phyloP scores from a whole-genome alignment of 1,140 invertebrate species.

The Cotesia glomerata region DNA sequence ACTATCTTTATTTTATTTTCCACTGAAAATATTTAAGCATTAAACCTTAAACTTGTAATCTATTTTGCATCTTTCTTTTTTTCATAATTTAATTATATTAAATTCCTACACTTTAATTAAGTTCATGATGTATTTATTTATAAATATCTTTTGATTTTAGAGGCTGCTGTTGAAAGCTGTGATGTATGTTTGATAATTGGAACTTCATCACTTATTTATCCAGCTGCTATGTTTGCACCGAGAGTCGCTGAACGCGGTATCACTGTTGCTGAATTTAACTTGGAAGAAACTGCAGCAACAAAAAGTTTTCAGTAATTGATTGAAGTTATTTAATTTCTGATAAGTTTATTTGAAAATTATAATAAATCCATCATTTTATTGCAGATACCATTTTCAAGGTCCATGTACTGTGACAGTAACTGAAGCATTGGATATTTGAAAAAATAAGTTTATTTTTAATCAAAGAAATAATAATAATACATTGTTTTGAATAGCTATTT shows the following conservation, averaged over 20 bases:
- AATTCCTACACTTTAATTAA: too few species aligned
- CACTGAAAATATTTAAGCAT: too few species aligned
- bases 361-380: neutral
- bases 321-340: slow-evolving; percentile 5
- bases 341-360: neutral
- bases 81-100: too few species aligned
- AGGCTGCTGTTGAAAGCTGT: slow-evolving; percentile 72
- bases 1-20: too few species aligned
- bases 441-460: neutral
- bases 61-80: too few species aligned
- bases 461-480: neutral
- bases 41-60: too few species aligned
- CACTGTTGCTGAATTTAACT: slow-evolving; percentile 89
- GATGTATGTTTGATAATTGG: slow-evolving; percentile 86
- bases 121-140: neutral
- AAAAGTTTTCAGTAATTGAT: slow-evolving; percentile 70
- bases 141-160: slow-evolving; percentile 48
- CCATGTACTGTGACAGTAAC: slow-evolving; percentile 18
- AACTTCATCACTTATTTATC: slow-evolving; percentile 89
- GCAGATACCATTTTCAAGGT: slow-evolving; percentile 21
- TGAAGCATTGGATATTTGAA: slow-evolving; percentile 10
- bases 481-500: neutral
- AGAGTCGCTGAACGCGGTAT: slow-evolving; percentile 76
- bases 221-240: slow-evolving; percentile 92
- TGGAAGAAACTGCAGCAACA: slow-evolving; percentile 79